phyloP scores from a whole-genome alignment of 2,888 invertebrate species.

The Blastobasis adustella region DNA sequence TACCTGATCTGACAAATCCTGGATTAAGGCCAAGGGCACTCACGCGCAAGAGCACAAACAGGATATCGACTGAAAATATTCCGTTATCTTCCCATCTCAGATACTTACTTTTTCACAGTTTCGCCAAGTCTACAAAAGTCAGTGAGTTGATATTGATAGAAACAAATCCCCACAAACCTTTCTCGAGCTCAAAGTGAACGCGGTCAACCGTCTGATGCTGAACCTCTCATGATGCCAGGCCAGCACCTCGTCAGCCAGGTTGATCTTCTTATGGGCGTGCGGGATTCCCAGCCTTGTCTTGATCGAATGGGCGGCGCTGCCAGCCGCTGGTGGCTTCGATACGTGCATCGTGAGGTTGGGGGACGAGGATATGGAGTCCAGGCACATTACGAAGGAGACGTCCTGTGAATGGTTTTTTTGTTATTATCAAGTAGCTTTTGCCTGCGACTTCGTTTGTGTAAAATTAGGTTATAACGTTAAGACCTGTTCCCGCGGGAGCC shows the following conservation, averaged over 20 bases:
- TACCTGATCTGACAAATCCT: too few relatives aligned
- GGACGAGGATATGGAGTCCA: slow-evolving; percentile 85
- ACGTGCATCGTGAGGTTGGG: slow-evolving; percentile 90
- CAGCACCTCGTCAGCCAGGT: slow-evolving; percentile 91
- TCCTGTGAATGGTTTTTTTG: slow-evolving; percentile 70
- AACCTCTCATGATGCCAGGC: slow-evolving; percentile 99
- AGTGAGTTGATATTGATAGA: too few relatives aligned
- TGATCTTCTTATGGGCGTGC: slow-evolving; percentile 95
- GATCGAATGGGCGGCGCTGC: slow-evolving; percentile 81
- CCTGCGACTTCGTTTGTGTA: too few relatives aligned
- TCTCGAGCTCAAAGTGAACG: slow-evolving; percentile 91
- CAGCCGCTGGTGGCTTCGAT: slow-evolving; percentile 94
- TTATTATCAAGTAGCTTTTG: too few relatives aligned
- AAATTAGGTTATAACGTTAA: too few relatives aligned
- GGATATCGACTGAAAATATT: too few relatives aligned
- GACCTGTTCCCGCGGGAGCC: too few relatives aligned
- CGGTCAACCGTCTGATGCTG: slow-evolving; percentile 92
- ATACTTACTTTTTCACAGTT: too few relatives aligned
- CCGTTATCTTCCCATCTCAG: too few relatives aligned
- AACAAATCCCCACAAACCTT: slow-evolving; percentile 43
- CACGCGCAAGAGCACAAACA: too few relatives aligned
- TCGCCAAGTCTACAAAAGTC: too few relatives aligned
- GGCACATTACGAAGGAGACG: slow-evolving; percentile 90
- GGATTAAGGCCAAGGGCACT: too few relatives aligned
- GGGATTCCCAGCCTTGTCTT: slow-evolving; percentile 75